Evolutionary conservation across 2,113 vertebrate genomes (phyloP), one percentile per base, ranked within the genome.

Genomic region (Corythornis cristatus): DNA sequence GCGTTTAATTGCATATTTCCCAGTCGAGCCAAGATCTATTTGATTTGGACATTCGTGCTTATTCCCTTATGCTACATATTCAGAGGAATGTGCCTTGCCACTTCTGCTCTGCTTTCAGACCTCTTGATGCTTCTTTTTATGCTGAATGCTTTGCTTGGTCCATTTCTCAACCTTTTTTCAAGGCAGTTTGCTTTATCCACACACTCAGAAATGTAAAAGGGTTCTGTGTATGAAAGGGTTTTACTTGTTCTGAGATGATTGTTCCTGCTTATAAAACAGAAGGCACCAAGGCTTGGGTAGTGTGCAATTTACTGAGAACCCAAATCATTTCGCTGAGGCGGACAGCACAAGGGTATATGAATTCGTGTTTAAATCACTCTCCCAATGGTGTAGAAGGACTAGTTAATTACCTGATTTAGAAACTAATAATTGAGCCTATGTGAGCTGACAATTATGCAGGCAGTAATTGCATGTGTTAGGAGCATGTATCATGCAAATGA

Each of bases 371-470:
- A 77, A 95, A 92, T 91, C 43, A 58, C 33, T 29, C 56, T 91
- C 35, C 37, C 23, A 31, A 37, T 80, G 84, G 77, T 83, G 87
- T 86, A 77, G 50, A 75, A 88, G 56, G 72, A 81, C 71, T 67
- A 23, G 67, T 84, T 92, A 89, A 94, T 90, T 87, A 89, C 64
- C 60, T 89, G 75, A 73, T 95, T 89, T 91, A 91, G 75, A 91
- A 93, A 92, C 62, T 84, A 93, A 89, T 93, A 72, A 89, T 43
- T 89, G 71, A 92, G 78, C 42, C 58, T 76, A 11, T 70, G 50
- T 50, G 66, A 93, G 71, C 56, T 83, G 67, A 50, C 75, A 88
- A 67, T 92, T 95, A 77, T 22, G 75, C 20, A 14, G 9, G 48
- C 82, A 71, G 48, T 89, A 92, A 95, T 89, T 92, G 91, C 67